Evolutionary conservation across 2,888 invertebrate species (phyloP), one percentile per base, ranked within the genome.

Genomic region (Phrixothrix hirtus): DNA sequence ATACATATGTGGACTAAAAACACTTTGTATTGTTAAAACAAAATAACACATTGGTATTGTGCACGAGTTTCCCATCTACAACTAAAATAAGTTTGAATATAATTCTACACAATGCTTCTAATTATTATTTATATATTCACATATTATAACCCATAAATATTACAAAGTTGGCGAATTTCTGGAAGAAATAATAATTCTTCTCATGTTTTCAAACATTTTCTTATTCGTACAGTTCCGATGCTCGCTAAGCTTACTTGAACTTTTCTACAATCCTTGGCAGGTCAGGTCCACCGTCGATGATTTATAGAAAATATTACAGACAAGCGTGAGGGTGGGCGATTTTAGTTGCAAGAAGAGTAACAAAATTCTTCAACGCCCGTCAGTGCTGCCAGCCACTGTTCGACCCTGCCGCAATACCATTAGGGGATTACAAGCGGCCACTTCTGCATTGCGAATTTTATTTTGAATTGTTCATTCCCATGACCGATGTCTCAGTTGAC

Each of bases 221-320:
- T 35, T 57, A 55, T 59, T 58, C 55, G 57, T n/a, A n/a, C 53
- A 61, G 59, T 60, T 56, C 54, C 44, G 56, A 59, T 58, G 56
- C 61, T 61, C 60, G 65, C 62, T 66, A 65, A 66, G 62, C 64
- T 66, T 61, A 58, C 58, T 59, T 60, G 66, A 70, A 68, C 64
- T 70, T 71, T 69, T 67, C 65, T 67, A 63, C 65, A 64, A 59
- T 56, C 59, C 61, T 62, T 68, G 70, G 68, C 71, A 71, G 71
- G 69, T 70, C 70, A 71, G 69, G 70, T 71, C 68, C 68, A 64
- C 65, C 68, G 53, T 58, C 69, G 74, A 76, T 77, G 76, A 77
- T 77, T 77, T 76, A 77, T 77, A 77, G 74, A 76, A 77, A 77
- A 77, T 77, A 75, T 76, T 76, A 75, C 75, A 59, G 66, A 69